Evolutionary conservation across 2,113 vertebrate species (phyloP), one percentile per base, ranked within the genome.

Genomic region (Pseudorhombus dupliciocellatus): DNA sequence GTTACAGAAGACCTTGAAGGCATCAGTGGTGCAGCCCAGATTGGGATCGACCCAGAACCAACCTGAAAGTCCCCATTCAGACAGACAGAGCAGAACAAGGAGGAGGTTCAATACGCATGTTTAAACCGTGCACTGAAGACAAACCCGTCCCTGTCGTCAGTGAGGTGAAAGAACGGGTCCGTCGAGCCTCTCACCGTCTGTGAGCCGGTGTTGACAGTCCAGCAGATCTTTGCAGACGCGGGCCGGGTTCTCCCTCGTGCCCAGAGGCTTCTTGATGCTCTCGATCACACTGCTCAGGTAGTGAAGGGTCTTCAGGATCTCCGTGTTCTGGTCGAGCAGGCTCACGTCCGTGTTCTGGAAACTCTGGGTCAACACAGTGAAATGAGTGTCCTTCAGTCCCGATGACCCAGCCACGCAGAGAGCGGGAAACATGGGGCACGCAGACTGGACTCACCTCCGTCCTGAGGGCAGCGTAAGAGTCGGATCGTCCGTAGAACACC

Each of bases 41-140:
- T 99, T 98, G 76, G 98, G 98, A 89, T 99, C 98, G 77, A 98
- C 94, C 98, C 98, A 99, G 91, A 96, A 99, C 92, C 95, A 95
- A 85, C 94, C 98, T 99, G 53, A 79, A 70, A 68, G 54, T 12
- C 8, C n/a, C 59, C 56, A 70, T 31, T 55, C 57, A 66, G 51
- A 76, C n/a, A 55, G 16, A n/a, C 6, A 20, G 1, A 53, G 20
- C 58, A 9, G 20, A 66, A 62, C 11, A 40, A 8, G 28, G 14
- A 70, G 24, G 51, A n/a, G 5, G 4, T 40, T 40, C 10, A 8
- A 40, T 10, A 50, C 25, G 31, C 2, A 53, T 1, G 34, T 55
- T 60, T 18, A 21, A 31, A 44, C 5, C 42, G 16, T 18, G 42
- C 4, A 16, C 4, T 58, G 11, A 31, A 21, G 28, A 50, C 34